A percentile compares a stretch with the other conserved stretches of the same genome.
These are phyloP conservation scores for Peromyscus maniculatus DNA, from an alignment of 2,113 vertebrate genomes.

Conservation along the genomic window DNA sequence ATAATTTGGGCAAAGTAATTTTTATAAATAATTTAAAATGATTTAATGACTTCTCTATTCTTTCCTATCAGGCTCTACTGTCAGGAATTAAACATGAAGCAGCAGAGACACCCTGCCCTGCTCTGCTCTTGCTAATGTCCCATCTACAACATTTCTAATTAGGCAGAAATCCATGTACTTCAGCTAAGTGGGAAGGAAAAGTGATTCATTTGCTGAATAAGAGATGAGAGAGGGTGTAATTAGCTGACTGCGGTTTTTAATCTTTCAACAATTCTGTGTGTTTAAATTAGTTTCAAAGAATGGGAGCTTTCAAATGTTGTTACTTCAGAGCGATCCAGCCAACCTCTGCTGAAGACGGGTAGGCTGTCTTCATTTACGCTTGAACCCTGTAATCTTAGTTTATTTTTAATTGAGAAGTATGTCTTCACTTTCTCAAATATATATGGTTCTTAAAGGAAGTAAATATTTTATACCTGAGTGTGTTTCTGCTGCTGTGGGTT, in stretches of 20 bases:
- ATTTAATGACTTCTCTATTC: slow-evolving; percentile 92
- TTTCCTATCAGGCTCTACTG: slow-evolving; percentile 88
- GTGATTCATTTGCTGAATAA: slow-evolving; percentile 93
- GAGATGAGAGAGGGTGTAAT: slow-evolving; percentile 93
- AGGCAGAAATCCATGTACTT: slow-evolving; percentile 93
- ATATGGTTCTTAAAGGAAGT: slow-evolving; percentile 34
- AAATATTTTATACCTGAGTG: slow-evolving; percentile 54
- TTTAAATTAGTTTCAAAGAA: slow-evolving; percentile 94
- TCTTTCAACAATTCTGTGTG: slow-evolving; percentile 93
- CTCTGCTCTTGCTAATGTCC: slow-evolving; percentile 91
- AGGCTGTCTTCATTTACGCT: slow-evolving; percentile 62
- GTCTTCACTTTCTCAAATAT: slow-evolving; percentile 14
- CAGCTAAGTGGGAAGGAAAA: slow-evolving; percentile 93
- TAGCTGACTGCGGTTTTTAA: slow-evolving; percentile 93
- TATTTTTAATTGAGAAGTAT: slow-evolving; percentile 33
- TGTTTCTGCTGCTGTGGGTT: background rate
- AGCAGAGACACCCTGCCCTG: slow-evolving; percentile 89
- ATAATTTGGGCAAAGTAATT: slow-evolving; percentile 93
- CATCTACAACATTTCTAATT: slow-evolving; percentile 93
- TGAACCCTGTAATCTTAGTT: slow-evolving; percentile 41
- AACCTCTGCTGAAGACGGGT: slow-evolving; percentile 77
- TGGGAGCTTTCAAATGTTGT: slow-evolving; percentile 91
- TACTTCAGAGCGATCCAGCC: slow-evolving; percentile 90
- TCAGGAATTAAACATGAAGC: slow-evolving; percentile 92
- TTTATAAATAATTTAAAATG: slow-evolving; percentile 94